These are phyloP conservation scores for Aulostomus chinensis DNA, from an alignment of 2,797 vertebrate species.

Conservation along the genomic window DNA sequence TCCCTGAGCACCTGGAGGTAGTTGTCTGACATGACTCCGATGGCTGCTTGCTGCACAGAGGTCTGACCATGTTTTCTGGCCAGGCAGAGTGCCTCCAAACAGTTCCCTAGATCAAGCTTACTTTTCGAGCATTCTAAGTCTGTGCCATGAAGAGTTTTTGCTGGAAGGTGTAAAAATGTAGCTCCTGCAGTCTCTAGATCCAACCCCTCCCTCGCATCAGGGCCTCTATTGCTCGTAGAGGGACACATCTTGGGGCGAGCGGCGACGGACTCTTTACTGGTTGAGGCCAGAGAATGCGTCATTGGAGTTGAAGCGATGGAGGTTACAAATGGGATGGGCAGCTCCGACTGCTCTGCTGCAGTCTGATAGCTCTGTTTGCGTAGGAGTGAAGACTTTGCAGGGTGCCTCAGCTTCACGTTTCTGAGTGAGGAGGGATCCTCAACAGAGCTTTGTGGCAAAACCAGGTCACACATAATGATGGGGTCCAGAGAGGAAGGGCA, in stretches of 20 bases:
- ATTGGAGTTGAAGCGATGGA: neutral
- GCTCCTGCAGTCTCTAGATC: slow-evolving; percentile 53
- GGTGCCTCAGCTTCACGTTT: slow-evolving; percentile 34
- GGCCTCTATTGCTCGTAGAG: slow-evolving; percentile 26
- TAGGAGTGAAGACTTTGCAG: slow-evolving; percentile 56
- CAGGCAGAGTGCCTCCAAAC: slow-evolving; percentile 80
- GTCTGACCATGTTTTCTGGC: slow-evolving; percentile 85
- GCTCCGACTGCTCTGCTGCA: slow-evolving; percentile 75
- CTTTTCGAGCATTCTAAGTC: slow-evolving; percentile 69
- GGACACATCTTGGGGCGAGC: slow-evolving; percentile 18
- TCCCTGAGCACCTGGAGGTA: slow-evolving; percentile 89
- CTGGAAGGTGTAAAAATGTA: slow-evolving; percentile 62
- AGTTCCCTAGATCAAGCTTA: slow-evolving; percentile 89
- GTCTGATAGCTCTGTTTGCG: slow-evolving; percentile 82
- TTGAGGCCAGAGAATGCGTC: neutral
- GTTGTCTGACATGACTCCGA: slow-evolving; percentile 91
- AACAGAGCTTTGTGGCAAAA: slow-evolving; percentile 26
- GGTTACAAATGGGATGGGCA: slow-evolving; percentile 63
- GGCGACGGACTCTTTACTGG: slow-evolving; percentile 24
- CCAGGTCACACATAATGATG: slow-evolving; percentile 69
- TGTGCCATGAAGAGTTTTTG: slow-evolving; percentile 31
- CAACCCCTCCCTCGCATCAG: slow-evolving; percentile 9
- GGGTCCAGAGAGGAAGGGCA: slow-evolving; percentile 59
- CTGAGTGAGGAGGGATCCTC: slow-evolving; percentile 21
- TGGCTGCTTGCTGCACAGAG: slow-evolving; percentile 79